Conservation (phyloP, 2,888 invertebrate species). For the Trichogramma evanescens region DNA sequence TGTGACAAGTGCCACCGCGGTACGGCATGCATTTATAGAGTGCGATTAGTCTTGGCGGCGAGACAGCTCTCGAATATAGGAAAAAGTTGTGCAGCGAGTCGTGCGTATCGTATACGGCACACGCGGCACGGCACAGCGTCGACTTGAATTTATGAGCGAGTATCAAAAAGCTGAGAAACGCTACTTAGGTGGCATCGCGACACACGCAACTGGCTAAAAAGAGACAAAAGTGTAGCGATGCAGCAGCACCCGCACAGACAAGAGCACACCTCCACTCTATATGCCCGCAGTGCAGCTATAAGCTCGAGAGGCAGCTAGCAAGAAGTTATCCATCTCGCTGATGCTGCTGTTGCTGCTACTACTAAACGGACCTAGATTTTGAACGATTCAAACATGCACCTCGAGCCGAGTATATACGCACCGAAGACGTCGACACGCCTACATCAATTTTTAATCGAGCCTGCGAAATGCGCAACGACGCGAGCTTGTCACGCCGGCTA, state of each 20-base stretch:
- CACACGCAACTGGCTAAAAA: no score
- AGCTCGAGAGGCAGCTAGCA: conserved; percentile 28
- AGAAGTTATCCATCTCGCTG: conserved; percentile 44
- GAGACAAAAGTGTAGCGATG: no score
- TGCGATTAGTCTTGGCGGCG: neutral
- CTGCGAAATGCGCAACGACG: conserved; percentile 4
- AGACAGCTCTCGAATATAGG: neutral
- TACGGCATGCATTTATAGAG: no score
- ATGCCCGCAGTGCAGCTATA: neutral
- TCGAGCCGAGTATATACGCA: conserved; percentile 7
- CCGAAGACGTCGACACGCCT: conserved; percentile 16
- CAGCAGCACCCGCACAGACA: no score
- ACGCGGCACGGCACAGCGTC: neutral
- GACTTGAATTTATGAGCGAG: no score
- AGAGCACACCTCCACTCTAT: no score
- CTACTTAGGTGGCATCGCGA: no score
- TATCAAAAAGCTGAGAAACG: no score
- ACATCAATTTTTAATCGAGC: conserved; percentile 14
- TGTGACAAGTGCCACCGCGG: no score
- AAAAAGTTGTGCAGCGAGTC: no score
- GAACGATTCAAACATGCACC: conserved; percentile 28
- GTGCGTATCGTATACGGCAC: neutral
- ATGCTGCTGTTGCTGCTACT: conserved; percentile 26
- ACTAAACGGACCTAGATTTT: conserved; percentile 40
- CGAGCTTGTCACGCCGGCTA: conserved; percentile 6